These are phyloP conservation scores for Terebella lapidaria DNA, from an alignment of 2,888 invertebrate genomes.

Conservation along the genomic window DNA sequence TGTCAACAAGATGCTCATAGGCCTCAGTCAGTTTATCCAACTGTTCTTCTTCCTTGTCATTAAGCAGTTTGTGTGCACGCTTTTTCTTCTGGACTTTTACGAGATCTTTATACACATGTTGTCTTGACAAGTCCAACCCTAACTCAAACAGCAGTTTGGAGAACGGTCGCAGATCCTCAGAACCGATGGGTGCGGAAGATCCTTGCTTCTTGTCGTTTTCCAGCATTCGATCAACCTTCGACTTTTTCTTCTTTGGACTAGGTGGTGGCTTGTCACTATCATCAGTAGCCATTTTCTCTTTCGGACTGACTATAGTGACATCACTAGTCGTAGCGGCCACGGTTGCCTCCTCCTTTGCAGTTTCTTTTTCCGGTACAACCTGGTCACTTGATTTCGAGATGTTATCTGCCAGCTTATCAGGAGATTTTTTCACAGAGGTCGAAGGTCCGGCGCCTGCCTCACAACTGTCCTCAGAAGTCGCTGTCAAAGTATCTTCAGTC, in stretches of 20 bases:
- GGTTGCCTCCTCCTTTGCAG: no score
- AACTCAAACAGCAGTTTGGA: conserved; percentile 89
- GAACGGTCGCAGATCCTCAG: conserved; percentile 55
- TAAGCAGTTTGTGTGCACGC: conserved; percentile 56
- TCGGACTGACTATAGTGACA: no score
- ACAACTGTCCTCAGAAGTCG: no score
- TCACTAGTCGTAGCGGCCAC: no score
- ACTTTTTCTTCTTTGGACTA: background rate
- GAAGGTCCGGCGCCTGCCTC: no score
- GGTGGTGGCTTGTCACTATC: no score
- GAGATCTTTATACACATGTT: conserved; percentile 87
- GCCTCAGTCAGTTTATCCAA: conserved; percentile 60
- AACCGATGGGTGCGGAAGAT: background rate
- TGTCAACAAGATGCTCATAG: background rate
- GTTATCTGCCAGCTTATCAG: no score
- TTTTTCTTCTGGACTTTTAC: conserved; percentile 79
- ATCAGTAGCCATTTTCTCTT: no score
- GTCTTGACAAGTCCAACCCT: conserved; percentile 84
- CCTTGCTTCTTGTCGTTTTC: background rate
- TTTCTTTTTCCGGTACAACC: no score
- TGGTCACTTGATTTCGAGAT: no score
- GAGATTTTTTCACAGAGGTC: no score
- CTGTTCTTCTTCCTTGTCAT: conserved; percentile 57
- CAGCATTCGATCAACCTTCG: background rate
- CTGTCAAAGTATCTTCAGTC: no score